A percentile compares a stretch with the other conserved stretches of the same genome.
phyloP scores from a whole-genome alignment of 2,113 vertebrate genomes.

The Cathartes aura region DNA sequence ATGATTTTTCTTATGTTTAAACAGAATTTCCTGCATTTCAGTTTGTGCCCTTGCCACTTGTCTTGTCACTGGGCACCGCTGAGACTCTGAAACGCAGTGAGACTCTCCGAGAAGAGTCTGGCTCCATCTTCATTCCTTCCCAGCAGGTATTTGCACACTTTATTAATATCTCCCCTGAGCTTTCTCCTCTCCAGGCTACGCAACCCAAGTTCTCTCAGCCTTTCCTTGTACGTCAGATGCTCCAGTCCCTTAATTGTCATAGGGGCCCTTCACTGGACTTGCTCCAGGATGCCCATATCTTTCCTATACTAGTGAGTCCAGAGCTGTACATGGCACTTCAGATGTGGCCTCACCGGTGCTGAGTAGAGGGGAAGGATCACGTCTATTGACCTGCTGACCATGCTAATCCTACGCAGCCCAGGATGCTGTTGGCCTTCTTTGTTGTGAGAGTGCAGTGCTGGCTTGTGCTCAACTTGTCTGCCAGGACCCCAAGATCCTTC shows the following conservation, averaged over 20 bases:
- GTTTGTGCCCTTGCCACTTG: neutral
- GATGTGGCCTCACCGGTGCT: neutral
- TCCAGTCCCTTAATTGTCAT: accelerated
- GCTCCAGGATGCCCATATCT: neutral
- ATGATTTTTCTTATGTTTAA: neutral
- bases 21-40: neutral
- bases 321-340: accelerated
- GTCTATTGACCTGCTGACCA: neutral
- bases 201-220: neutral
- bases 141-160: neutral
- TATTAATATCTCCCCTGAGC: neutral
- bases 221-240: neutral
- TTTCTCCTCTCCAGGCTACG: neutral
- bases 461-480: neutral
- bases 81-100: neutral
- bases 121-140: neutral
- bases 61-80: neutral
- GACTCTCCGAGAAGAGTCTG: neutral
- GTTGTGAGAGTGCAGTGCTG: neutral
- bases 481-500: neutral
- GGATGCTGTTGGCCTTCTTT: neutral
- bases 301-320: neutral
- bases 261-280: neutral
- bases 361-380: neutral
- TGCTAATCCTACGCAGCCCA: neutral